These are phyloP conservation scores for Folsomia candida DNA, from an alignment of 2,888 invertebrate genomes.

Conservation along the genomic window DNA sequence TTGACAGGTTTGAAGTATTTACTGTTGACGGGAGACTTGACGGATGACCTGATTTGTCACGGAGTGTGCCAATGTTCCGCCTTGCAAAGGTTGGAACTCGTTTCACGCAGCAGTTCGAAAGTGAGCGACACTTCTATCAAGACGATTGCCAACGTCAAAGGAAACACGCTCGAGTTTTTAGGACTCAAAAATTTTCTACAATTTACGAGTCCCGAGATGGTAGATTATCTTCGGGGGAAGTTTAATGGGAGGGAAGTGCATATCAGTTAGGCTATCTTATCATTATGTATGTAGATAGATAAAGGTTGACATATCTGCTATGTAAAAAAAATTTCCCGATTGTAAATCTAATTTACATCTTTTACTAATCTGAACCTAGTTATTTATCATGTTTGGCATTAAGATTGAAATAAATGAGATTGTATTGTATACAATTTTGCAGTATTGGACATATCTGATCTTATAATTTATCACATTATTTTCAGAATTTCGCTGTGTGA, in stretches of 20 bases:
- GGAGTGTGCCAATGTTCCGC: slow-evolving; percentile 30
- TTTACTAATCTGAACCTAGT: no score
- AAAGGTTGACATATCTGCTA: no score
- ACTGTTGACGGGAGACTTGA: slow-evolving; percentile 32
- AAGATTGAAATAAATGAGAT: no score
- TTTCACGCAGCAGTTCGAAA: slow-evolving; percentile 21
- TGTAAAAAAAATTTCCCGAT: no score
- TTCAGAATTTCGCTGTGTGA: no score
- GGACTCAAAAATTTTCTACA: slow-evolving; percentile 32
- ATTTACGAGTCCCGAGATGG: slow-evolving; percentile 23
- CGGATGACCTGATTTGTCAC: slow-evolving; percentile 27
- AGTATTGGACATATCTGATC: no score
- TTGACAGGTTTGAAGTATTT: slow-evolving; percentile 17
- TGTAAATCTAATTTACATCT: no score
- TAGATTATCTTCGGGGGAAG: slow-evolving; percentile 22
- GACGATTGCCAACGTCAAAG: slow-evolving; percentile 28
- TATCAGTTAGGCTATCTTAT: no score
- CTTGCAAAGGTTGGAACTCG: slow-evolving; percentile 32
- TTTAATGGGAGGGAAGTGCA: slow-evolving; percentile 31
- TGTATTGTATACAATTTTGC: no score
- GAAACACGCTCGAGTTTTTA: slow-evolving; percentile 33
- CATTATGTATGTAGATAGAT: no score
- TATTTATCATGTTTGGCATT: no score
- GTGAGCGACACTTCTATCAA: slow-evolving; percentile 29
- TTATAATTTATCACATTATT: no score